Evolutionary conservation across 1,140 invertebrate species (phyloP).

Genomic region (Drosophila quadrilineata): DNA sequence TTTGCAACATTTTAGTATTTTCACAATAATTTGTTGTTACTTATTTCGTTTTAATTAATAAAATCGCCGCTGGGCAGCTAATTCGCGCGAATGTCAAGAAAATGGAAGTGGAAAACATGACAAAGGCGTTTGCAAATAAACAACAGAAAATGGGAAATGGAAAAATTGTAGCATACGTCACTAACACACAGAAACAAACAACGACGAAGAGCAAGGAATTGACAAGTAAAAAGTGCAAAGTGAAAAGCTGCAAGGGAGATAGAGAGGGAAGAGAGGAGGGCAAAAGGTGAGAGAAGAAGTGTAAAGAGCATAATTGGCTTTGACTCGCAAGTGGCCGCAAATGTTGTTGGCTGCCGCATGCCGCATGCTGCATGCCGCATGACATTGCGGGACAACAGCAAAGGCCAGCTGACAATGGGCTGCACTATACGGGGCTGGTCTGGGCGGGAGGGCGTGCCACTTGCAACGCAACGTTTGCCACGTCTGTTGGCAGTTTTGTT

Average conservation of each 20-base stretch:
- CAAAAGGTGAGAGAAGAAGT: background rate
- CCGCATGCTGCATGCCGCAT: conserved; percentile 3
- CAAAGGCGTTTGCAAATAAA: no score
- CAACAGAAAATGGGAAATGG: no score
- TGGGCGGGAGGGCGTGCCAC: no score
- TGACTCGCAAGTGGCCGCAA: conserved; percentile 8
- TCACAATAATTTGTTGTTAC: no score
- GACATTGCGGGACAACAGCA: no score
- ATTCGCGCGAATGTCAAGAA: background rate
- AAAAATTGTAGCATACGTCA: conserved; percentile 59
- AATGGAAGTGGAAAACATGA: background rate
- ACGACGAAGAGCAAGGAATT: no score
- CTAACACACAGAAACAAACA: conserved; percentile 59
- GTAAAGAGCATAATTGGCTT: no score
- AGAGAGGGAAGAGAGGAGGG: background rate
- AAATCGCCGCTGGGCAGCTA: background rate
- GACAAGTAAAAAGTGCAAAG: no score
- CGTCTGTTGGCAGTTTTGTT: background rate
- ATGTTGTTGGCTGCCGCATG: background rate
- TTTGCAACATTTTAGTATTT: no score
- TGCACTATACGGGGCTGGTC: no score
- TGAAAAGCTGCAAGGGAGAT: background rate
- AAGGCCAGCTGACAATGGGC: no score
- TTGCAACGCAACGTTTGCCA: background rate
- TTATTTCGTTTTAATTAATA: no score